Evolutionary conservation across 2,888 invertebrate genomes (phyloP).

Genomic region (Phaedon cochleariae): DNA sequence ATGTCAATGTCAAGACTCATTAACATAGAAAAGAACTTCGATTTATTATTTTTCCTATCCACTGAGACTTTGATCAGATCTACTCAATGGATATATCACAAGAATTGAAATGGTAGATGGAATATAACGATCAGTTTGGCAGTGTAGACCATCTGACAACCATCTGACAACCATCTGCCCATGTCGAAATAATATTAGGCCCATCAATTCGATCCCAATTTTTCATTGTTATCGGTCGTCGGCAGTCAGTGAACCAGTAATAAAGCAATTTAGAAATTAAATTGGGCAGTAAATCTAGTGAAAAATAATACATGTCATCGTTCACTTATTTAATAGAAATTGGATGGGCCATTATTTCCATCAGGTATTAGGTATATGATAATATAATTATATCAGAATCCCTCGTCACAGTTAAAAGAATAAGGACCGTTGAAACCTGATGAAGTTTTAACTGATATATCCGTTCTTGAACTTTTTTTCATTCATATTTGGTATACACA

Average conservation of each 20-base stretch:
- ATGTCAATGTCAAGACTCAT: no score
- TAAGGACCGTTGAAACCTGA: no score
- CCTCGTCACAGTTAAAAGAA: no score
- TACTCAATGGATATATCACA: neutral
- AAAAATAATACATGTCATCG: conserved; percentile 13
- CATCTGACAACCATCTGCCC: conserved; percentile 5
- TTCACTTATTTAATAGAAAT: conserved; percentile 4
- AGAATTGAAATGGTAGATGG: neutral
- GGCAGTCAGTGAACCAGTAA: conserved; percentile 16
- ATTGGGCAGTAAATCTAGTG: conserved; percentile 14
- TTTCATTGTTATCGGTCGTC: conserved; percentile 18
- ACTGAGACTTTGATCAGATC: no score
- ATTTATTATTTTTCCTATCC: no score
- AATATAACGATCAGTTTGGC: conserved; percentile 8
- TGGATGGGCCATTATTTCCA: neutral
- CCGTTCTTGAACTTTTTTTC: no score
- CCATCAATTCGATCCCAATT: conserved; percentile 2
- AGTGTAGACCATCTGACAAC: conserved; percentile 3
- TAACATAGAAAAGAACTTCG: no score
- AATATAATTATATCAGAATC: no score
- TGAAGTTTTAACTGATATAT: no score
- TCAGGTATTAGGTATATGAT: neutral
- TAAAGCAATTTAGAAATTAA: conserved; percentile 21
- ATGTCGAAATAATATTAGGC: conserved; percentile 5
- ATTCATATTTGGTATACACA: no score